These are phyloP conservation scores for Opisthograptis luteolata DNA, from an alignment of 2,888 invertebrate genomes.

Conservation along the genomic window DNA sequence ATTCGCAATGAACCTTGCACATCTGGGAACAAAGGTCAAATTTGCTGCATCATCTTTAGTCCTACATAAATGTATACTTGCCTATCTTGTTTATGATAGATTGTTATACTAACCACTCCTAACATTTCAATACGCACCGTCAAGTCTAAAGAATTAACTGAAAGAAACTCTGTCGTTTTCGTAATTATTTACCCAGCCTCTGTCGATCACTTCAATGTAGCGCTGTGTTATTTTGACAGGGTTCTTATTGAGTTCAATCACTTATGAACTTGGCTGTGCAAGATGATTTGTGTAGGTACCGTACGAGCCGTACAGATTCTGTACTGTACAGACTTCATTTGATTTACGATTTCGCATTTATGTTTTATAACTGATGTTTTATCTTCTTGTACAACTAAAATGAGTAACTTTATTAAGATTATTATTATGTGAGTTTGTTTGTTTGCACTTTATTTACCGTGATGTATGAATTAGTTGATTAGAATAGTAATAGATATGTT, in stretches of 20 bases:
- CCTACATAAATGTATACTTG: not conserved
- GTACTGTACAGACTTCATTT: no score
- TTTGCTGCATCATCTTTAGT: not conserved
- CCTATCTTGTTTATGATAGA: constrained; percentile 24
- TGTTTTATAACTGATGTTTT: no score
- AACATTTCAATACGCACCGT: constrained; percentile 13
- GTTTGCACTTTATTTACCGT: no score
- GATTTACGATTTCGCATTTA: not conserved
- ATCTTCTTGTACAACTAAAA: no score
- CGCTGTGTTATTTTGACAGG: constrained; percentile 7
- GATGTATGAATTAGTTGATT: no score
- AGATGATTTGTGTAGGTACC: constrained; percentile 19
- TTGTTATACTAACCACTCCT: constrained; percentile 28
- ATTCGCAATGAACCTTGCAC: not conserved
- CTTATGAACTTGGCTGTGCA: not conserved
- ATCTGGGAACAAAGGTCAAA: not conserved
- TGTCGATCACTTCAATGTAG: not conserved
- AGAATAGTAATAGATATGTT: no score
- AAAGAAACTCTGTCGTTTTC: constrained; percentile 5
- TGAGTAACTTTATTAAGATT: no score
- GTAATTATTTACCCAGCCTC: constrained; percentile 2
- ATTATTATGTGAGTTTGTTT: not conserved
- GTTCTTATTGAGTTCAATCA: constrained; percentile 6
- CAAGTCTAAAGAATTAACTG: constrained; percentile 6
- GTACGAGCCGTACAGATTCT: not conserved